Evolutionary conservation across 2,797 vertebrate species (phyloP).

Genomic region (Nothura maculosa): DNA sequence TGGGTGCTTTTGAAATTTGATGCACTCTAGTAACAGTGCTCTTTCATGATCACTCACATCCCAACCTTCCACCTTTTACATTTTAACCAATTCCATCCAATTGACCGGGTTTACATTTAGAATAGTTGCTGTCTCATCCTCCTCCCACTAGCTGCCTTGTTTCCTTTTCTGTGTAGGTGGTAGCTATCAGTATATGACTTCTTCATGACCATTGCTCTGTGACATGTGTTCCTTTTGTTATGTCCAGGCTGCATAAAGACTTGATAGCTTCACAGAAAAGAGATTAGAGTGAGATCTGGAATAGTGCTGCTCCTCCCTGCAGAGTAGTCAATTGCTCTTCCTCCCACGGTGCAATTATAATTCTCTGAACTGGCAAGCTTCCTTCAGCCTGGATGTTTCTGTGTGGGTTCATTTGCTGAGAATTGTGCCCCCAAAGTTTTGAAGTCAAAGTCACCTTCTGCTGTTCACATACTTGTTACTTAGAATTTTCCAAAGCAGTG

Average conservation of each 20-base stretch:
- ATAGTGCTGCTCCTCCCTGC: background rate
- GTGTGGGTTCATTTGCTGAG: background rate
- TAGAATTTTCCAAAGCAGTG: background rate
- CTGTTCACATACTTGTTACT: background rate
- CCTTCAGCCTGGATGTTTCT: background rate
- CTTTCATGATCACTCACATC: background rate
- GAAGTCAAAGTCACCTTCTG: background rate
- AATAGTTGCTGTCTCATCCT: background rate
- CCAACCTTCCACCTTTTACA: background rate
- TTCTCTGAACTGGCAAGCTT: background rate
- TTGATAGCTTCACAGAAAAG: background rate
- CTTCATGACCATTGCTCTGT: background rate
- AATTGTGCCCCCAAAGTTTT: background rate
- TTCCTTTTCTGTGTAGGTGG: background rate
- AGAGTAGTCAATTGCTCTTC: background rate
- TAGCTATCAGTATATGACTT: background rate
- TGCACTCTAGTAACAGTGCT: background rate
- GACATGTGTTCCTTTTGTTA: background rate
- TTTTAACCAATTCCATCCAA: background rate
- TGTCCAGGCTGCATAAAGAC: background rate
- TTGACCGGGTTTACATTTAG: background rate
- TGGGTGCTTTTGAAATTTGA: background rate
- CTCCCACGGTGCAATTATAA: accelerated
- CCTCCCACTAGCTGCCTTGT: background rate
- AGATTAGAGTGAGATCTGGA: background rate